phyloP scores from a whole-genome alignment of 2,888 invertebrate species.

The Alloplasta piceator region DNA sequence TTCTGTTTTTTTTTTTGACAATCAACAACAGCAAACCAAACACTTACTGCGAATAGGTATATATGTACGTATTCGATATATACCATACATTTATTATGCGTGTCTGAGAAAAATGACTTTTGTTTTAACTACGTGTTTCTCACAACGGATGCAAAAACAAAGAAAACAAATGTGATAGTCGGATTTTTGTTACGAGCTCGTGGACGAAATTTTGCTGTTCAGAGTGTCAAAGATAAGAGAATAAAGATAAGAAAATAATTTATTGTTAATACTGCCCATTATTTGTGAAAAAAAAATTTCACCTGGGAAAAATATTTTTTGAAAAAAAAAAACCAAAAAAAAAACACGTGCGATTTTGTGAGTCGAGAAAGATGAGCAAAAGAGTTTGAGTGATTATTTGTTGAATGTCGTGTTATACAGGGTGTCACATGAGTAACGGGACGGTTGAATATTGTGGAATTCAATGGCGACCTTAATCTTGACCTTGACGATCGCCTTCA shows the following conservation, averaged over 20 bases:
- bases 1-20: constrained; percentile 54
- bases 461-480: too few relatives aligned
- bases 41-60: constrained; percentile 60
- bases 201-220: constrained; percentile 40
- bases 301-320: not conserved
- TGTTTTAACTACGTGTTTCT: constrained; percentile 46
- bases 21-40: constrained; percentile 67
- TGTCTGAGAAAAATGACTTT: constrained; percentile 30
- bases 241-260: constrained; percentile 29
- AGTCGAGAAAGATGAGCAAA: constrained; percentile 51
- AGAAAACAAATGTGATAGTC: not conserved
- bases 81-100: constrained; percentile 4
- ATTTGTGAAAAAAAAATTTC: constrained; percentile 30
- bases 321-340: constrained; percentile 17
- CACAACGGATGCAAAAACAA: constrained; percentile 43
- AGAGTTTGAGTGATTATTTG: constrained; percentile 40
- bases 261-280: constrained; percentile 23
- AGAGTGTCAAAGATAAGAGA: constrained; percentile 39
- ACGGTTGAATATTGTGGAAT: too few relatives aligned
- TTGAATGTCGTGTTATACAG: constrained; percentile 50
- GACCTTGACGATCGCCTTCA: too few relatives aligned
- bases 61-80: not conserved
- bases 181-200: constrained; percentile 35
- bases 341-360: constrained; percentile 45
- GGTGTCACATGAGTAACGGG: too few relatives aligned